Evolutionary conservation across 1,140 invertebrate genomes (phyloP).

Genomic region (Danaus plexippus): DNA sequence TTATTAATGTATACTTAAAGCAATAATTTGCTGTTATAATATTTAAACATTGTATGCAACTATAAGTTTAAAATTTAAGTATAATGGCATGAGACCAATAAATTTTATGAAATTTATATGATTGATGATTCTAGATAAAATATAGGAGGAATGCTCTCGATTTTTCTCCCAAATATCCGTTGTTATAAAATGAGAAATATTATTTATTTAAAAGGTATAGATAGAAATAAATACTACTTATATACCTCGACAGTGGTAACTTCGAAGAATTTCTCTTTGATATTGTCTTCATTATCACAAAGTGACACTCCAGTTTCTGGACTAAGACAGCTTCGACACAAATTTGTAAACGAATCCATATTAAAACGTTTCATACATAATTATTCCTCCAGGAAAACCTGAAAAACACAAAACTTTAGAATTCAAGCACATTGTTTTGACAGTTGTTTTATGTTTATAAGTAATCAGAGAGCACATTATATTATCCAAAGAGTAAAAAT

Average conservation of each 20-base stretch:
- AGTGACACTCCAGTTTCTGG: constrained; percentile 54
- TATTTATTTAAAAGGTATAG: too few species aligned
- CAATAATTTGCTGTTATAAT: too few species aligned
- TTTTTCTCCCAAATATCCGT: too few species aligned
- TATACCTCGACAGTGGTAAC: constrained; percentile 58
- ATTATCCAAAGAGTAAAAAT: constrained; percentile 67
- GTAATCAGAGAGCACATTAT: constrained; percentile 57
- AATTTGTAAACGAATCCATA: constrained; percentile 64
- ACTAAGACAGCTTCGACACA: constrained; percentile 63
- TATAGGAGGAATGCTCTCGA: too few species aligned
- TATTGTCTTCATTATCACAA: constrained; percentile 42
- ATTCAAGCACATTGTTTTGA: constrained; percentile 54
- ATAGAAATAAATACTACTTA: constrained; percentile 1
- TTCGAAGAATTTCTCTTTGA: constrained; percentile 56
- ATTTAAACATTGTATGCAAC: too few species aligned
- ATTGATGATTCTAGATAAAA: too few species aligned
- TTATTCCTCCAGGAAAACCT: constrained; percentile 45
- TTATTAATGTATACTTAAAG: too few species aligned
- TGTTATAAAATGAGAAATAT: too few species aligned
- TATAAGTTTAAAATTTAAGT: too few species aligned
- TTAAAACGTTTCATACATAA: constrained; percentile 44
- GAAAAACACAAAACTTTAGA: constrained; percentile 39
- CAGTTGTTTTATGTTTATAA: constrained; percentile 28
- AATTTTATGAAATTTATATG: too few species aligned
- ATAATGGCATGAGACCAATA: too few species aligned